Base-by-base conservation (phyloP, 2,113 vertebrate species). In the Serilophus lunatus region DNA sequence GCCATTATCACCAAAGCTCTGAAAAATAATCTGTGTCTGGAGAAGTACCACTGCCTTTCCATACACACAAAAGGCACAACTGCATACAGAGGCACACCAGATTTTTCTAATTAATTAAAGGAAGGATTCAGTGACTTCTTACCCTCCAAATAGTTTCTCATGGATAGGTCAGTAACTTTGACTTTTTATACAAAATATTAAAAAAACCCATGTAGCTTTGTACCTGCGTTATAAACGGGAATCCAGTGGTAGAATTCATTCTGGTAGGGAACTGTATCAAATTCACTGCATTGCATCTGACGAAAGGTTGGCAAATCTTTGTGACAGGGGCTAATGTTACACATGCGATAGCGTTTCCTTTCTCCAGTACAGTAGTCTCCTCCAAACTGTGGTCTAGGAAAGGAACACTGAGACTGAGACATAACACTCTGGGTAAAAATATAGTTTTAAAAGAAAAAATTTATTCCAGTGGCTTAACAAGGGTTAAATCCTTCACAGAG, bases 231-330 rank as follows among this genome's bases (percentile, higher is more conserved):
- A 63, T 97, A 96, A 82, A 99, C 95, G 0, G 99, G 99, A 91
- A 98, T 98, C 99, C 99, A 99, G 92, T 97, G 96, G 96, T 99
- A 99, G 81, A 99, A 98, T 63, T 99, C 97, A 3, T 99, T 99
- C 96, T 99, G 98, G 97, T 99, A 99, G 9, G 98, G 98, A 65
- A 99, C 99, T 0, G 99, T 99, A 95, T 99, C 98, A 93, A 99
- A 99, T 94, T 99, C 99, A 59, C 98, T 99, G 98, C 99, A 99
- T 57, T 99, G 99, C 99, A 99, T 99, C 95, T 99, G 99, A 40
- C 99, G 98, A 77, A 99, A 99, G 8, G 98, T 98, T 1, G 99
- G 99, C 10, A 71, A 91, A 6, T 97, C 96, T 11, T 90, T 97
- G 66, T 7, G 96, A 49, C 99, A 99, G 3, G 97, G 97, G 53